Conservation (phyloP, 1,140 invertebrate species). For the Papilio glaucus region DNA sequence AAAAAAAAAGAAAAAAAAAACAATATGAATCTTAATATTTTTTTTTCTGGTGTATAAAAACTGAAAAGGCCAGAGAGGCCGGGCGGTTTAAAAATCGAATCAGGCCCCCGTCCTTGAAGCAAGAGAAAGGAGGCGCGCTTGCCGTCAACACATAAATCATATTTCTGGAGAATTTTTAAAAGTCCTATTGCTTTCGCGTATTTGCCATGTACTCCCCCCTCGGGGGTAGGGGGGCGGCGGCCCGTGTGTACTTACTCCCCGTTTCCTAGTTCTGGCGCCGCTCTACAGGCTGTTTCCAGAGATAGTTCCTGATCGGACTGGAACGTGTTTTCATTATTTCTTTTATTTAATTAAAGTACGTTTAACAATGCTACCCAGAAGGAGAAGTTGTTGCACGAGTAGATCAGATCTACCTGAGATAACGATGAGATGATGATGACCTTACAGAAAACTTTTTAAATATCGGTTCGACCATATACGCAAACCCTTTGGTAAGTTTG, state of each 20-base stretch:
- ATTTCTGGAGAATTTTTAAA: slow-evolving; percentile 84
- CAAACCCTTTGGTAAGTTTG: too few relatives aligned
- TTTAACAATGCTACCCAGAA: too few relatives aligned
- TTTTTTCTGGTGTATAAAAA: slow-evolving; percentile 32
- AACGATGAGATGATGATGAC: too few relatives aligned
- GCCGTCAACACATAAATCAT: slow-evolving; percentile 84
- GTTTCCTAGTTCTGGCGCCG: slow-evolving; percentile 78
- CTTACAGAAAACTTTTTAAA: too few relatives aligned
- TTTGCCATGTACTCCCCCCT: slow-evolving; percentile 81
- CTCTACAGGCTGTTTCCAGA: slow-evolving; percentile 60
- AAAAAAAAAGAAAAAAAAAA: slow-evolving; percentile 1
- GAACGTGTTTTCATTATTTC: neutral
- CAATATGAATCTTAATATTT: slow-evolving; percentile 30
- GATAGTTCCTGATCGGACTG: slow-evolving; percentile 52
- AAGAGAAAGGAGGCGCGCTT: slow-evolving; percentile 69
- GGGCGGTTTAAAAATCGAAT: slow-evolving; percentile 82
- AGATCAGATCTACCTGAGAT: too few relatives aligned
- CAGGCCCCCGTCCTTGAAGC: slow-evolving; percentile 77
- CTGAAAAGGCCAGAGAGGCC: slow-evolving; percentile 44
- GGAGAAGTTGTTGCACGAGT: too few relatives aligned
- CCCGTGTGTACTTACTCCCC: slow-evolving; percentile 79
- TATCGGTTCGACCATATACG: too few relatives aligned
- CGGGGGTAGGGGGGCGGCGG: slow-evolving; percentile 52
- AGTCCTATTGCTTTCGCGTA: slow-evolving; percentile 84
- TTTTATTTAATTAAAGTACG: too few relatives aligned